Evolutionary conservation across 2,888 invertebrate genomes (phyloP), one percentile per base, ranked within the genome.

Genomic region (Dorcus parallelipipedus): DNA sequence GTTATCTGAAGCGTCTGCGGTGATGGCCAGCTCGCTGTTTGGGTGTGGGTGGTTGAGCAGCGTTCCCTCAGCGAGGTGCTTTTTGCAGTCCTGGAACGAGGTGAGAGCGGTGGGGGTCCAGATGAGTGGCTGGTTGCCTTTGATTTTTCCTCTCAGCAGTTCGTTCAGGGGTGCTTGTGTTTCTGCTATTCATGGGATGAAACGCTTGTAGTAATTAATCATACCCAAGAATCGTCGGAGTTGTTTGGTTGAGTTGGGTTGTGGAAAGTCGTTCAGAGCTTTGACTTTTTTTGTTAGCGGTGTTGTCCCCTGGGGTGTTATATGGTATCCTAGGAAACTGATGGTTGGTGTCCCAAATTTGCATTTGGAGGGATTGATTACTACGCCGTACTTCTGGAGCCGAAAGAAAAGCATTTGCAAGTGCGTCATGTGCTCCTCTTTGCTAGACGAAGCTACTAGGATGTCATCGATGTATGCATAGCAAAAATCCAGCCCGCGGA

Each of bases 141-240:
- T 26, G 26, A 26, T 26, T 26, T 26, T 26, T 26, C 26, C 26
- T 38, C 62, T 52, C 0, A 75, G 64, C 0, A 72, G 48, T 0
- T 63, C 54, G 50, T 73, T 66, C 1, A 78, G 63, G 3, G 74
- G 73, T 0, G 73, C 71, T 63, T 75, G 76, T 2, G 62, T 55
- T 38, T 64, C 14, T 3, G 76, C 75, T 2, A 76, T 72, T 3
- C 71, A 33, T 2, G 72, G 73, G 0, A 78, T 61, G 59, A 70
- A 77, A 3, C 71, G 54, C 3, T 76, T 55, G 42, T 75, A 76
- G 64, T 73, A 75, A 59, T 74, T 77, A 0, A 75, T 9, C 70
- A 74, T 73, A 0, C 74, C 75, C 0, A 76, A 48, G 59, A 74
- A 75, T 3, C 66, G 58, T 4, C 69, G 57, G 0, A 78, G 58